Base-by-base conservation (phyloP, 2,797 vertebrate genomes). In the Myoxocephalus aenaeus region DNA sequence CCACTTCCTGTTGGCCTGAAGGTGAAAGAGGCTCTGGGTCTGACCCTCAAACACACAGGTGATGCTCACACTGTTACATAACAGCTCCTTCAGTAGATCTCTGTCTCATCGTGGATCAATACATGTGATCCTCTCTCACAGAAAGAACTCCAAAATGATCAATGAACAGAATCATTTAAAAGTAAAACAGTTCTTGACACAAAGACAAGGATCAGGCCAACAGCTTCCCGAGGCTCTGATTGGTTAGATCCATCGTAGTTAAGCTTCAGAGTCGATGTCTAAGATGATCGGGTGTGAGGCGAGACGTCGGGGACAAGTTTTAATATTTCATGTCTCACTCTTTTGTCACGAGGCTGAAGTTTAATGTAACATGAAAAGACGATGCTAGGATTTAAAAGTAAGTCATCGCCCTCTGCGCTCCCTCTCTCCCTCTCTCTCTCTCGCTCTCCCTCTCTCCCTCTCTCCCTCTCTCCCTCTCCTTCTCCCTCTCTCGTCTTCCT, bases 91-190 rank as follows among this genome's bases (percentile, higher is more conserved):
- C n/a, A n/a, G n/a, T n/a, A n/a, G n/a, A n/a, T n/a, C n/a, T n/a
- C n/a, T n/a, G n/a, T 13, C 69, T 71, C 44, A 13, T 50, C 14
- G 15, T 15, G 56, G 69, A 62, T 62, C 69, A 20, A 51, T 36
- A 50, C 11, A 29, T 70, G n/a, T 27, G 25, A 27, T 27, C n/a
- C n/a, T 62, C 56, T 4, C 29, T 15, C 68, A 25, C 56, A 18
- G 17, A 20, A 48, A 25, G 42, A 50, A 8, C 29, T 38, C 32
- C 9, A 9, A 27, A 62, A 32, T 7, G 44, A 40, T 61, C 44
- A 4, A 61, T 50, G 18, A 25, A 25, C 36, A 20, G 56, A 15
- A 50, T 51, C 69, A 40, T 62, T 51, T 71, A 27, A 27, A 27
- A 27, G n/a, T 50, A 50, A 36, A 13, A 13, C 17, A 9, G n/a